Evolutionary conservation across 1,140 invertebrate genomes (phyloP).

Genomic region (Stenopsyche tienmushanensis): DNA sequence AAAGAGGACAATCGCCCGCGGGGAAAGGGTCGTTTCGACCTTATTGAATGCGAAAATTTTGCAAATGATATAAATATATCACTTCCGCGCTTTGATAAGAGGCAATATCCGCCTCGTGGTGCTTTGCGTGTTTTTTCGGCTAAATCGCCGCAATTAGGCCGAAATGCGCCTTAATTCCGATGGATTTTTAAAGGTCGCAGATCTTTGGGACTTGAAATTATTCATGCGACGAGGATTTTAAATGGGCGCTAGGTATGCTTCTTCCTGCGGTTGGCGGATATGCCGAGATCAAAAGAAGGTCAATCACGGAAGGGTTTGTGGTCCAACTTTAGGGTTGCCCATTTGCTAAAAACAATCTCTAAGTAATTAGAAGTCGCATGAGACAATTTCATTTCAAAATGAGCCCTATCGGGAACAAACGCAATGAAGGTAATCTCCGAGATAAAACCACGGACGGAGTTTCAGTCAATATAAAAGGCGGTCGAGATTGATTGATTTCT

Average conservation of each 20-base stretch:
- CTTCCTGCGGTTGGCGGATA: neutral
- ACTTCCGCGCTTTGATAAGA: too few relatives aligned
- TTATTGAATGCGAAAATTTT: slow-evolving; percentile 8
- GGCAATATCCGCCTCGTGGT: too few relatives aligned
- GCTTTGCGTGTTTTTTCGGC: too few relatives aligned
- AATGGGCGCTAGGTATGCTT: too few relatives aligned
- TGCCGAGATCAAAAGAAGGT: slow-evolving; percentile 3
- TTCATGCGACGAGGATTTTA: neutral
- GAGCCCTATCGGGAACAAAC: neutral
- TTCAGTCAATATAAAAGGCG: too few relatives aligned
- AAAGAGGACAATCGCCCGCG: slow-evolving; percentile 2
- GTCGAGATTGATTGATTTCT: too few relatives aligned
- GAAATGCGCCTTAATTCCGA: too few relatives aligned
- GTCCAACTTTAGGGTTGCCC: neutral
- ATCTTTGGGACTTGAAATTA: too few relatives aligned
- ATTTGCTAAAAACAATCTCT: neutral
- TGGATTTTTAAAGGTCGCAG: too few relatives aligned
- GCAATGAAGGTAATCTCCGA: neutral
- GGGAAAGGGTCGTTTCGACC: slow-evolving; percentile 1
- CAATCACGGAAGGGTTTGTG: neutral
- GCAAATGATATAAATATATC: neutral
- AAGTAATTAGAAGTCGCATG: neutral
- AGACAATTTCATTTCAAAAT: neutral
- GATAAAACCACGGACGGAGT: too few relatives aligned
- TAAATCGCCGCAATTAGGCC: neutral